Percentiles rank a stretch among this genome's conserved stretches.
phyloP scores from a whole-genome alignment of 2,888 invertebrate genomes.

The Heterodera filipjevi region DNA sequence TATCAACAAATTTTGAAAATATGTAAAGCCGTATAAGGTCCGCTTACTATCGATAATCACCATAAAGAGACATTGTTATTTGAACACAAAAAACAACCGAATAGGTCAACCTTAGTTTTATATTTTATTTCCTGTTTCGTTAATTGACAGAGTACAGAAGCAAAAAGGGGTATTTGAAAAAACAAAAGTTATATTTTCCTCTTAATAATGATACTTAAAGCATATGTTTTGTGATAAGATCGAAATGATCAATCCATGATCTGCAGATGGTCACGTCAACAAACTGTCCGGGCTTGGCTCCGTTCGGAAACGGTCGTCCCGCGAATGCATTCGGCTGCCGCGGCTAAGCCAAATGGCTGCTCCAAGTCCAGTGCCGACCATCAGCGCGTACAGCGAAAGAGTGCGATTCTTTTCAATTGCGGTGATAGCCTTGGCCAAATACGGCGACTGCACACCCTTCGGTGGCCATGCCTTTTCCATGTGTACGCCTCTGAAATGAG shows the following conservation, averaged over 20 bases:
- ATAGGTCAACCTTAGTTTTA: no score
- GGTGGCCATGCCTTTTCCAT: not conserved
- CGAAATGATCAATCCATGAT: not conserved
- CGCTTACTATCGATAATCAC: no score
- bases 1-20: no score
- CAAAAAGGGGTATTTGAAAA: no score
- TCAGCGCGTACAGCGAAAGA: not conserved
- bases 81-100: no score
- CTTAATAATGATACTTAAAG: no score
- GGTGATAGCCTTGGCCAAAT: not conserved
- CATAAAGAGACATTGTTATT: no score
- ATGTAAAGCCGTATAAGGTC: no score
- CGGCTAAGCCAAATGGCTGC: not conserved
- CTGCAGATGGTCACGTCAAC: not conserved
- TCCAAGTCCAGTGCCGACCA: not conserved
- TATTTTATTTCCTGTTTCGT: no score
- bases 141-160: no score
- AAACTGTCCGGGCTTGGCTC: not conserved
- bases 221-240: no score
- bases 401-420: not conserved
- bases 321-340: not conserved
- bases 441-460: not conserved
- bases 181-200: no score
- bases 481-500: not conserved
- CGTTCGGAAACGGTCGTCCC: not conserved